Evolutionary conservation across 2,797 vertebrate species (phyloP).

Genomic region (Acanthurus lineatus): DNA sequence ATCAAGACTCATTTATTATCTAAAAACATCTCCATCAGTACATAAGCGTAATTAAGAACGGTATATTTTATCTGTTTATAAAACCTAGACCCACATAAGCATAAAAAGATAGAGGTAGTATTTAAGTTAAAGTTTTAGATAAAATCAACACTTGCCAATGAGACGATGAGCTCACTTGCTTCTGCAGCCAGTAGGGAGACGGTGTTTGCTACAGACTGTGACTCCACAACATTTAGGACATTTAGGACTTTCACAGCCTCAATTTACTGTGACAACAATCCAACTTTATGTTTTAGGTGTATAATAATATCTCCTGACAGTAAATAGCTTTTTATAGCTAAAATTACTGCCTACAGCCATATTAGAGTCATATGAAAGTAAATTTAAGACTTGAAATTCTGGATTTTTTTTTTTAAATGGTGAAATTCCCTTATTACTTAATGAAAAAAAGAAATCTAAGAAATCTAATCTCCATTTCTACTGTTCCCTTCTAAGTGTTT

Average conservation of each 20-base stretch:
- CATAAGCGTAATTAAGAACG: neutral
- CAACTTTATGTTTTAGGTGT: too few relatives aligned
- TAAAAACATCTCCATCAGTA: neutral
- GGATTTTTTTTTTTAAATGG: neutral
- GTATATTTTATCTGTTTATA: neutral
- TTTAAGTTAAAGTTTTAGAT: neutral
- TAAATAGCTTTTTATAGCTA: neutral
- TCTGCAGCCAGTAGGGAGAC: neutral
- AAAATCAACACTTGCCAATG: neutral
- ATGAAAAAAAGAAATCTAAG: too few relatives aligned
- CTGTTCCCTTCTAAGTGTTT: slow-evolving; percentile 1
- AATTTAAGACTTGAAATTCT: neutral
- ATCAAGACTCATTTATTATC: too few relatives aligned
- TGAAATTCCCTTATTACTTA: neutral
- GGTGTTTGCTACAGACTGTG: neutral
- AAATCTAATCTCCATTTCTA: neutral
- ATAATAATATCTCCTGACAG: too few relatives aligned
- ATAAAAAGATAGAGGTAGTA: too few relatives aligned
- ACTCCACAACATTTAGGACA: too few relatives aligned
- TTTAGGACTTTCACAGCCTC: too few relatives aligned
- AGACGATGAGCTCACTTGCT: neutral
- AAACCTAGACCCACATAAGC: too few relatives aligned
- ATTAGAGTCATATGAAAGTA: neutral
- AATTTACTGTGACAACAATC: too few relatives aligned
- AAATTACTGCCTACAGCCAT: neutral